These are phyloP conservation scores for Platysteira castanea DNA, from an alignment of 2,113 vertebrate genomes.

Conservation along the genomic window DNA sequence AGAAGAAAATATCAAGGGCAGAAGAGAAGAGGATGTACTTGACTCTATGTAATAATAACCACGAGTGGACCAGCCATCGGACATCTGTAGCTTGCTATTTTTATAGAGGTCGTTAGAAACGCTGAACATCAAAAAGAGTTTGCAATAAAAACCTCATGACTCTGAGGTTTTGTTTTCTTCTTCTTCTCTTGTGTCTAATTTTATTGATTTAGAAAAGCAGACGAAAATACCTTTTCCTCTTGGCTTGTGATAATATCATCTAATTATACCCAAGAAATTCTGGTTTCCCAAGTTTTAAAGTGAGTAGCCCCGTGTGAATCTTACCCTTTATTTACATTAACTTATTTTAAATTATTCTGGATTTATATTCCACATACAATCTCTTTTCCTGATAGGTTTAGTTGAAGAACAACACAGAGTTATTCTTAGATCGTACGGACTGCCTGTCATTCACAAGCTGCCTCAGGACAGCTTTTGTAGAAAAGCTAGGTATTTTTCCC, in stretches of 20 bases:
- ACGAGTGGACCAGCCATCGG: not conserved
- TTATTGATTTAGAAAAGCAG: not conserved
- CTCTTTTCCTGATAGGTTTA: not conserved
- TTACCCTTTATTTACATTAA: not conserved
- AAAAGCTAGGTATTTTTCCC: not conserved
- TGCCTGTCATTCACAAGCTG: fast-evolving
- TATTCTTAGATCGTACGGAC: not conserved
- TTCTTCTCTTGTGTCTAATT: not conserved
- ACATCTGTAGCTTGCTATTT: not conserved
- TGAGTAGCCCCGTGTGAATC: not conserved
- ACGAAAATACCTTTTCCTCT: not conserved
- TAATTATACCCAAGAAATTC: not conserved
- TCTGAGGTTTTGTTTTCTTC: not conserved
- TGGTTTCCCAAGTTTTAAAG: not conserved
- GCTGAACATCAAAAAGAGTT: not conserved
- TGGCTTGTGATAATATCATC: not conserved
- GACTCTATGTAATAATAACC: not conserved
- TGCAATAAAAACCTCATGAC: not conserved
- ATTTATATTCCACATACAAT: not conserved
- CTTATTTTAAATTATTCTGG: not conserved
- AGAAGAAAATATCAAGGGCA: not conserved
- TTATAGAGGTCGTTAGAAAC: not conserved
- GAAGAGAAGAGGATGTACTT: not conserved
- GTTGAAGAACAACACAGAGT: not conserved
- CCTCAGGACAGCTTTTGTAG: not conserved